Percentiles rank a stretch among this genome's conserved stretches.
phyloP scores from a whole-genome alignment of 30 jellyfish, hydroid and myxozoan species.

The Chrysaora quinquecirrha region DNA sequence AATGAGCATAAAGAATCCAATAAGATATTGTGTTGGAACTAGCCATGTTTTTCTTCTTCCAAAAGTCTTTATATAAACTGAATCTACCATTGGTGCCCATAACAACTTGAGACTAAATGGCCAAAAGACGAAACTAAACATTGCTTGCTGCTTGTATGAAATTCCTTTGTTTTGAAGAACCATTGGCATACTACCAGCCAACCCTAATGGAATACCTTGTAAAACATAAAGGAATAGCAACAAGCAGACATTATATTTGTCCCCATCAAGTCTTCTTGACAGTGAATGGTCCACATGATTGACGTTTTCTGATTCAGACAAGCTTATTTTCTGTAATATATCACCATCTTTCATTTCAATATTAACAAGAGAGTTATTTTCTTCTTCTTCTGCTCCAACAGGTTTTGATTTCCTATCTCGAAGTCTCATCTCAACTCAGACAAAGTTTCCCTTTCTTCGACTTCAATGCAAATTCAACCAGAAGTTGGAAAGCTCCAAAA shows the following conservation, averaged over 20 bases:
- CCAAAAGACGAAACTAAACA: conserved; percentile 96
- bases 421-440: conserved; percentile 45
- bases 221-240: conserved; percentile 78
- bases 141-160: conserved; percentile 88
- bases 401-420: conserved; percentile 29
- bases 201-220: conserved; percentile 99
- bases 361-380: not conserved
- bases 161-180: conserved; percentile 87
- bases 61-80: conserved; percentile 66
- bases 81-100: conserved; percentile 99
- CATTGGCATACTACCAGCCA: conserved; percentile 98
- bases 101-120: conserved; percentile 97
- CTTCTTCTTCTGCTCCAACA: not conserved
- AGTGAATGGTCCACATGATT: not conserved
- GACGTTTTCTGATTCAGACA: not conserved
- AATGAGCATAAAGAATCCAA: conserved; percentile 86
- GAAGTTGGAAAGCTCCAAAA: too few species aligned
- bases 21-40: conserved; percentile 88
- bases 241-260: conserved; percentile 62
- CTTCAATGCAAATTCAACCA: too few species aligned
- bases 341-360: conserved; percentile 6
- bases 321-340: not conserved
- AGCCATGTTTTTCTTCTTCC: conserved; percentile 99
- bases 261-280: conserved; percentile 60
- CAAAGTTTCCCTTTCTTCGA: too few species aligned